Evolutionary conservation across 2,113 vertebrate species (phyloP).

Genomic region (Furnarius figulus): DNA sequence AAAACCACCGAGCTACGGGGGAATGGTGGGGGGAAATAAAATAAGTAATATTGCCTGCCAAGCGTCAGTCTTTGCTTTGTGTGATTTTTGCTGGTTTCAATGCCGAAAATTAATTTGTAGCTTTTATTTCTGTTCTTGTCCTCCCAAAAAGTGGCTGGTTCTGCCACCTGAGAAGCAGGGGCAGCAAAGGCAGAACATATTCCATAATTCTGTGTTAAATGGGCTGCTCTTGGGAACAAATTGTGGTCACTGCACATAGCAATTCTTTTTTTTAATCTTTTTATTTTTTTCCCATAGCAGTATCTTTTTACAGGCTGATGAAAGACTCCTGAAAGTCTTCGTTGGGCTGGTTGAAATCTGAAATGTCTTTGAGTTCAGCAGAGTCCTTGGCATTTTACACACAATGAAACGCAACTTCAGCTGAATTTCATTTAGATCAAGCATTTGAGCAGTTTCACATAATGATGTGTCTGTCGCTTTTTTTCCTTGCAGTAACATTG

Average conservation of each 20-base stretch:
- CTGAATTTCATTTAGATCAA: not conserved
- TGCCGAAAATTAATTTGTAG: no score
- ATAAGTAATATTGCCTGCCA: not conserved
- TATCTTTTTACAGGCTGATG: not conserved
- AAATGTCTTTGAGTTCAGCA: not conserved
- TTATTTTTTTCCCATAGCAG: no score
- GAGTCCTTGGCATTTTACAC: not conserved
- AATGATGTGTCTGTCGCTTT: not conserved
- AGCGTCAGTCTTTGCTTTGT: not conserved
- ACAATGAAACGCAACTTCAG: not conserved
- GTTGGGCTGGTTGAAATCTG: not conserved
- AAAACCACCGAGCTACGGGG: not conserved
- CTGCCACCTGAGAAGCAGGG: not conserved
- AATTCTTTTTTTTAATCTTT: not conserved
- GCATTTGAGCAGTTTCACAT: not conserved
- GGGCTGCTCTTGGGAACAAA: not conserved
- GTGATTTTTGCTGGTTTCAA: not conserved
- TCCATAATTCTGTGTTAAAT: not conserved
- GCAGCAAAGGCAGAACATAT: not conserved
- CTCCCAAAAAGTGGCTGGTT: not conserved
- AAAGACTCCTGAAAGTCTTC: not conserved
- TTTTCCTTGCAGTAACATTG: not conserved
- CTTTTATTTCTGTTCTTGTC: not conserved
- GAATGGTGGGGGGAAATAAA: fast-evolving
- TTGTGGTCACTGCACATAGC: not conserved